Conservation (phyloP, 2,888 invertebrate genomes). For the Hesperia comma region DNA sequence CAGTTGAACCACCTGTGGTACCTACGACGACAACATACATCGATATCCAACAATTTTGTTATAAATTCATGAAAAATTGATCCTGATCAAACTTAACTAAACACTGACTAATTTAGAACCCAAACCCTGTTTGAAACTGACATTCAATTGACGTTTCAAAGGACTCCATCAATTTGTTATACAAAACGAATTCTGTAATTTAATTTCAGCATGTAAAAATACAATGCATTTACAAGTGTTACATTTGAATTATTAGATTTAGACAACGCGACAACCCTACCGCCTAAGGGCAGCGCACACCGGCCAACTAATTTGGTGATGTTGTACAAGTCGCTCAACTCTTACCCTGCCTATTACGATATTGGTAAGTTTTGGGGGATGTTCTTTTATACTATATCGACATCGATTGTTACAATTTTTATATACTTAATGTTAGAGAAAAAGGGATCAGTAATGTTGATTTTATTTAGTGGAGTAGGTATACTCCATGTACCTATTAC, state of each 20-base stretch:
- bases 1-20: too few relatives aligned
- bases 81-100: too few relatives aligned
- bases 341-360: conserved; percentile 81
- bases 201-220: too few relatives aligned
- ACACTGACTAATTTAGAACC: too few relatives aligned
- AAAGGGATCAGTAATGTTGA: too few relatives aligned
- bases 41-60: too few relatives aligned
- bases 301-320: conserved; percentile 81
- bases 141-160: too few relatives aligned
- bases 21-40: too few relatives aligned
- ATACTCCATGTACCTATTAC: too few relatives aligned
- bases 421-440: not conserved
- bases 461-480: too few relatives aligned
- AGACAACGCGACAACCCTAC: conserved; percentile 61
- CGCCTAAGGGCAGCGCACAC: conserved; percentile 77
- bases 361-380: conserved; percentile 69
- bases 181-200: not conserved
- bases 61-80: too few relatives aligned
- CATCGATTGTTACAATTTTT: conserved; percentile 48
- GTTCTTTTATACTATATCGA: conserved; percentile 44
- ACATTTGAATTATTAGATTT: conserved; percentile 20
- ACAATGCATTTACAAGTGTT: not conserved
- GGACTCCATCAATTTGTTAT: not conserved
- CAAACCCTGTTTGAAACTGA: too few relatives aligned
- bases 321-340: conserved; percentile 81